phyloP scores from a whole-genome alignment of 2,113 vertebrate species.

The Emydura subglobosa region DNA sequence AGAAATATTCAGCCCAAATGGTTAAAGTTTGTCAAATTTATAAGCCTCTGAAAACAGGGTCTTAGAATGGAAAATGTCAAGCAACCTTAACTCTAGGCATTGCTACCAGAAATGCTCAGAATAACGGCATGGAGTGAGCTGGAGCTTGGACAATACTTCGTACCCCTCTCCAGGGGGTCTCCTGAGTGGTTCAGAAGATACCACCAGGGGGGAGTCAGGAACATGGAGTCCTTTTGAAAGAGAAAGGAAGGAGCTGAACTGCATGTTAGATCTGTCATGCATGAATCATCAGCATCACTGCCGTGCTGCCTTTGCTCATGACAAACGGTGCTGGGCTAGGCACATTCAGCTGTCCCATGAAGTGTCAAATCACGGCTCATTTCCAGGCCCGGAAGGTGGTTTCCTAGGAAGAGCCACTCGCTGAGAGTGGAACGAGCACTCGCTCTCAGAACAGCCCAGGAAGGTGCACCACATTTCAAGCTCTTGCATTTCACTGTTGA shows the following conservation, averaged over 20 bases:
- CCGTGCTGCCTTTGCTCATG: background rate
- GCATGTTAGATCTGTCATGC: background rate
- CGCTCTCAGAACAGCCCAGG: background rate
- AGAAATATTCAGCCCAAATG: no score
- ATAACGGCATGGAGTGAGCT: background rate
- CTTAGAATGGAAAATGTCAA: no score
- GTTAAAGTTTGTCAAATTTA: no score
- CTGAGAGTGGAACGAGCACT: background rate
- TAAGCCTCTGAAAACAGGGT: no score
- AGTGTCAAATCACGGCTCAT: background rate
- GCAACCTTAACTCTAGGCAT: no score
- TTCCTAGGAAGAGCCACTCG: background rate
- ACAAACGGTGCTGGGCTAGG: background rate
- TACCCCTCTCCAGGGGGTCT: no score
- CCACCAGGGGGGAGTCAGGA: background rate
- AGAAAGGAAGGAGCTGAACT: background rate
- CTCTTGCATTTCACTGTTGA: background rate
- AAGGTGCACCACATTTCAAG: background rate
- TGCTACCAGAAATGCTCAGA: background rate
- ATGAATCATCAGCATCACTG: background rate
- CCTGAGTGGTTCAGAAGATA: no score
- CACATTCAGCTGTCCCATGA: no score
- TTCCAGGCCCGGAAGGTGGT: background rate
- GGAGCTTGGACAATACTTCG: background rate
- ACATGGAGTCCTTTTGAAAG: background rate